Evolutionary conservation across 2,888 invertebrate genomes (phyloP), one percentile per base, ranked within the genome.

Genomic region (Thymelicus sylvestris): DNA sequence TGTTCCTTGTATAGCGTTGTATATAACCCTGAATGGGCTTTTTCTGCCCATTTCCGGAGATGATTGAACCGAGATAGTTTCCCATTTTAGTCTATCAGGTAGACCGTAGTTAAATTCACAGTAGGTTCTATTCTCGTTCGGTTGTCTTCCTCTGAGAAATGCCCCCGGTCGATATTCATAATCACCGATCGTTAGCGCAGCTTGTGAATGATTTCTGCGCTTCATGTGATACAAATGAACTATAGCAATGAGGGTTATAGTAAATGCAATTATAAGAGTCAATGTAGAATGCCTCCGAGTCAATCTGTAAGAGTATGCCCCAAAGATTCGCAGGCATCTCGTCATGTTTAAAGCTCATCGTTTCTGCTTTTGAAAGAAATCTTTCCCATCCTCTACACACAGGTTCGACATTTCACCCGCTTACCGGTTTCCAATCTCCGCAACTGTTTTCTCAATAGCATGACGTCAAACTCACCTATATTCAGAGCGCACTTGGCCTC

Each of bases 61-160:
- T 65, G 90, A 88, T 66, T 88, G 82, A 57, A 95, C 76, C 77
- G 82, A 88, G 75, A 90, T 86, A 71, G 84, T 91, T 62, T 89
- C 89, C 94, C 92, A 94, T 74, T 90, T 87, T n/a, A 96, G 85
- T 15, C 84, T 84, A 50, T 92, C 83, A 3, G 95, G 95, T 62
- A 95, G 87, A 61, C 95, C 95, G 79, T 95, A 95, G 75, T 94
- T 95, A 78, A 95, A 96, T 66, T 92, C 88, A 80, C 96, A 96
- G 81, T 93, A 95, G 65, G 81, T 89, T 71, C 76, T 81, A 79
- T 96, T 96, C 63, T 90, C 90, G 47, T 89, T 89, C 73, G 95
- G 95, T 74, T 93, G 91, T 63, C 81, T 84, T 57, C 94, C 94
- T 76, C 85, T 88, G 10, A 94, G 80, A 76, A 94, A 95, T 19